phyloP scores from a whole-genome alignment of 2,797 vertebrate species.

The Semaprochilodus insignis region DNA sequence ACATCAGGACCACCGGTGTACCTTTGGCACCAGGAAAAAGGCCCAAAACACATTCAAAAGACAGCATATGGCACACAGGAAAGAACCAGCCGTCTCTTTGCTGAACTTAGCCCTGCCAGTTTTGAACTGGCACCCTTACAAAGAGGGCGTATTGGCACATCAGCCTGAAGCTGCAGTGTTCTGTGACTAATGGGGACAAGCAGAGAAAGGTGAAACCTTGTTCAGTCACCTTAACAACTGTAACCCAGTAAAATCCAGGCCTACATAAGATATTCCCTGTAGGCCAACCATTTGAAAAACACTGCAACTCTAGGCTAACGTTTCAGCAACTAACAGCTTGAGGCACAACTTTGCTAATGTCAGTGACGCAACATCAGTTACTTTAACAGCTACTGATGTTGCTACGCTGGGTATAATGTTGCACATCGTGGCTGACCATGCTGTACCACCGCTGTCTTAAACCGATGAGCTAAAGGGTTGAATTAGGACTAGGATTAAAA shows the following conservation, averaged over 20 bases:
- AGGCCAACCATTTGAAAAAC: slow-evolving; percentile 6
- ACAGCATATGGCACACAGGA: slow-evolving; percentile 67
- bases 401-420: slow-evolving; percentile 13
- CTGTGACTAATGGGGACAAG: slow-evolving; percentile 36
- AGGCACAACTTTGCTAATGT: slow-evolving; percentile 20
- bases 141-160: slow-evolving; percentile 22
- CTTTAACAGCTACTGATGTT: slow-evolving; percentile 4
- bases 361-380: slow-evolving; percentile 10
- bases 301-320: slow-evolving; percentile 25
- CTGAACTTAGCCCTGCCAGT: slow-evolving; percentile 36
- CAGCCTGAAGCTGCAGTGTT: slow-evolving; percentile 43
- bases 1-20: slow-evolving; percentile 38
- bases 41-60: slow-evolving; percentile 51
- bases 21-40: slow-evolving; percentile 34
- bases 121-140: slow-evolving; percentile 27
- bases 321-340: background rate
- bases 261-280: background rate
- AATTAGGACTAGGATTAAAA: slow-evolving; percentile 70
- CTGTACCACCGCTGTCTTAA: slow-evolving; percentile 60
- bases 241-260: slow-evolving; percentile 29
- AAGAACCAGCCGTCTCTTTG: slow-evolving; percentile 48
- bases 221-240: slow-evolving; percentile 37
- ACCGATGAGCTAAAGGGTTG: slow-evolving; percentile 52
- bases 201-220: background rate
- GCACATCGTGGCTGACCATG: slow-evolving; percentile 44